Percentiles rank a stretch among this genome's conserved stretches.
Evolutionary conservation across 35 echinoderm and acorn worm species (phyloP).

Genomic region (Amphiura filiformis): DNA sequence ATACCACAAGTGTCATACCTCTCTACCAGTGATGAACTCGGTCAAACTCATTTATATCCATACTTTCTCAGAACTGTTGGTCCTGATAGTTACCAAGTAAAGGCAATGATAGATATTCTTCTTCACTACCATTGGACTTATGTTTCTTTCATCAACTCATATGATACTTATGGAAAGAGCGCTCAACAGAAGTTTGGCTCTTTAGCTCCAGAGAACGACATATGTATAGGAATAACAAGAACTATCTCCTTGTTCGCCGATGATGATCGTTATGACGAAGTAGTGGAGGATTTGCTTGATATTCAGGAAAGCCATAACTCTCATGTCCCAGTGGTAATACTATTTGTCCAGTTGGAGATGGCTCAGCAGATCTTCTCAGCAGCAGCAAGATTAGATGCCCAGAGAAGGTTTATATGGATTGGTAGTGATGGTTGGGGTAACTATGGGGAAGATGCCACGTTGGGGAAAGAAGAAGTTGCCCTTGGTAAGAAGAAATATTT

Average conservation of each 20-base stretch:
- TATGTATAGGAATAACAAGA: too few relatives aligned
- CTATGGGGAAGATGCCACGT: conserved; percentile 51
- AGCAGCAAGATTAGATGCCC: conserved; percentile 4
- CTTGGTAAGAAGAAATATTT: too few relatives aligned
- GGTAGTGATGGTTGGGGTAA: conserved; percentile 81
- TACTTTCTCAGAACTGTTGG: conserved; percentile 87
- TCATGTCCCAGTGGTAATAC: too few relatives aligned
- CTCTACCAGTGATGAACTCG: too few relatives aligned
- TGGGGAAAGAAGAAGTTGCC: conserved; percentile 65
- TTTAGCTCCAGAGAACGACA: conserved; percentile 26
- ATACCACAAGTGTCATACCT: too few relatives aligned
- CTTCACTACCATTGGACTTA: too few relatives aligned
- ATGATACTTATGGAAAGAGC: conserved; percentile 89
- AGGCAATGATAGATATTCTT: too few relatives aligned
- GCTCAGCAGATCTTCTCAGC: conserved; percentile 44
- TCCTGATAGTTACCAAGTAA: too few relatives aligned
- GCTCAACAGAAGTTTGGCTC: conserved; percentile 66
- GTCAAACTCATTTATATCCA: conserved; percentile 67
- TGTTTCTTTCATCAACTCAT: conserved; percentile 94
- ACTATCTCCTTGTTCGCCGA: too few relatives aligned
- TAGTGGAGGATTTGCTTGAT: neutral
- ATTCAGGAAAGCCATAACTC: neutral
- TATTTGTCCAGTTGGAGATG: too few relatives aligned
- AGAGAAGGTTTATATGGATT: conserved; percentile 76
- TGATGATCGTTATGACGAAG: neutral